Base-by-base conservation (phyloP, 2,113 vertebrate genomes). In the Clarias macrocephalus region DNA sequence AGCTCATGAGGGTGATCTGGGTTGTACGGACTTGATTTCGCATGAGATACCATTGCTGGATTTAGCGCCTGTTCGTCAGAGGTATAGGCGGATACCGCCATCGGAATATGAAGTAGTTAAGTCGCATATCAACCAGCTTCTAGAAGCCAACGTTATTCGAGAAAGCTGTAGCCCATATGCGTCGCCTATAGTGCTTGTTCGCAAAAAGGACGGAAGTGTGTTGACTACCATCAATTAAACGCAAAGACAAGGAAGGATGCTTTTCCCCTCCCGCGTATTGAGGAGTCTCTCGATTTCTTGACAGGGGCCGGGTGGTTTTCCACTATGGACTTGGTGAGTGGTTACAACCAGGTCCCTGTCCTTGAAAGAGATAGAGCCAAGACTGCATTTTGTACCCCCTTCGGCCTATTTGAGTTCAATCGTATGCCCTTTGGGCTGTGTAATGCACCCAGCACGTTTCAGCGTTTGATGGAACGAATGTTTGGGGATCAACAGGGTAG, bases 31-130 rank as follows among this genome's bases (percentile, higher is more conserved):
- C 3, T 25, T 89, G 0, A 62, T 84, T 9, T 5, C 54, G 2
- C 88, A 85, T 65, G 56, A 77, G 0, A 85, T 85, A 2, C 72
- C 57, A 0, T 19, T 85, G n/a, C 2, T 62, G 13, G 73, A 85
- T 52, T 21, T n/a, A 2, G 59, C 37, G 0, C 59, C 33, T 0
- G n/a, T 72, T 19, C 19, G 19, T 12, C 66, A 23, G n/a, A 19
- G 33, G 4, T 52, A 87, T 30, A 10, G 76, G 23, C 77, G 68
- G 0, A 82, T 87, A 1, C 88, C 88, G 1, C 82, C 82, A 0
- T 75, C 86, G 0, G 88, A 89, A 0, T 84, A 89, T 70, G 85
- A 89, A 2, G 56, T 28, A 0, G 86, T 88, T 0, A 88, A 70
- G 12, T 15, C 54, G 0, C 82, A 88, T 59, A 83, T 84, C 15